These are phyloP conservation scores for Barypeithes pellucidus DNA, from an alignment of 2,888 invertebrate species.

Conservation along the genomic window DNA sequence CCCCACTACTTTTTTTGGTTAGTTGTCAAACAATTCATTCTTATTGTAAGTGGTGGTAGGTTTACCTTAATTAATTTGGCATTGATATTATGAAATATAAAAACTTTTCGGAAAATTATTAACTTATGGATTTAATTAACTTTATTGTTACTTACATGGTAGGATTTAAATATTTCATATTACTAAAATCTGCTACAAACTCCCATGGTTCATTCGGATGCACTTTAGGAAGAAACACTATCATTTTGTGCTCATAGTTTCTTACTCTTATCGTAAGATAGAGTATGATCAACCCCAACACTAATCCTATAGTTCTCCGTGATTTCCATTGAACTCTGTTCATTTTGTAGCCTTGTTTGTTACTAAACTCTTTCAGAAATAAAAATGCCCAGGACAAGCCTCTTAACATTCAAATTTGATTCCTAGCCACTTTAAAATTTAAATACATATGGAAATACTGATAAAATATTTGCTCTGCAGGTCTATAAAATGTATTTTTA, in stretches of 20 bases:
- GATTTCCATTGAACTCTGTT: conserved; percentile 65
- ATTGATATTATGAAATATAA: too few relatives aligned
- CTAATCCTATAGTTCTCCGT: conserved; percentile 58
- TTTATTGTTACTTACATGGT: conserved; percentile 77
- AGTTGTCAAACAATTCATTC: too few relatives aligned
- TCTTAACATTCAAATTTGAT: conserved; percentile 12
- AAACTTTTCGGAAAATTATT: conserved; percentile 10
- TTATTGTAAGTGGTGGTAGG: too few relatives aligned
- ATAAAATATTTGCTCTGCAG: conserved; percentile 7
- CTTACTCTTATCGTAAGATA: conserved; percentile 65
- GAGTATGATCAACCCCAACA: conserved; percentile 58
- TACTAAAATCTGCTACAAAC: conserved; percentile 83
- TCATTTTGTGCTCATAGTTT: conserved; percentile 70
- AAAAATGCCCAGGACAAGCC: background rate
- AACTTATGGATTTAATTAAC: conserved; percentile 13
- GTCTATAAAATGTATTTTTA: conserved; percentile 38
- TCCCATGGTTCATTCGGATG: conserved; percentile 80
- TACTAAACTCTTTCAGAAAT: background rate
- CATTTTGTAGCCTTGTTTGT: conserved; percentile 57
- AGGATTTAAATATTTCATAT: conserved; percentile 81
- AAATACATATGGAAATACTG: conserved; percentile 22
- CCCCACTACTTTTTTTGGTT: too few relatives aligned
- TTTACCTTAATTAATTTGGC: too few relatives aligned
- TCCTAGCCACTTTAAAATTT: conserved; percentile 8
- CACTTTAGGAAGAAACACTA: conserved; percentile 73